phyloP scores from a whole-genome alignment of 2,113 vertebrate genomes.

The Tragelaphus scriptus region DNA sequence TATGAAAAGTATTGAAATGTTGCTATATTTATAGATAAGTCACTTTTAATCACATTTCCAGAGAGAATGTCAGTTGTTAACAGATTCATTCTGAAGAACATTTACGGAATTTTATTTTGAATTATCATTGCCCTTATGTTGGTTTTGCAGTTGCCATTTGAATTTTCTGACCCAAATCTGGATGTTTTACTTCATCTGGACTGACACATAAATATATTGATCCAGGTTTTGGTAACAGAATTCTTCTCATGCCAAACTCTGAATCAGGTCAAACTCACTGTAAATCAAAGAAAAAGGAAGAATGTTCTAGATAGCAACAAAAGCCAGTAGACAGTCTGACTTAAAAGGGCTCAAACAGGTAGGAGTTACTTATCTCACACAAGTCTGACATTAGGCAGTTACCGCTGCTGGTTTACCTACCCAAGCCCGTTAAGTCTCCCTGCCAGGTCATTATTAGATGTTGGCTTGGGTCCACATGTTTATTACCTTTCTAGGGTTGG shows the following conservation, averaged over 20 bases:
- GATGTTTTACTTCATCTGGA: neutral
- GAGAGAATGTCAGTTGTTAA: neutral
- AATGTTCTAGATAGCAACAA: neutral
- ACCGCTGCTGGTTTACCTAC: neutral
- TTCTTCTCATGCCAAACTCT: neutral
- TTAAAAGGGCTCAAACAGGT: neutral
- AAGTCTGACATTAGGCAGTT: neutral
- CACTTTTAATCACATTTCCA: neutral
- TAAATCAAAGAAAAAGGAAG: neutral
- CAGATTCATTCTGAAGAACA: neutral
- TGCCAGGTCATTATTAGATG: neutral
- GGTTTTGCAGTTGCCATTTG: neutral
- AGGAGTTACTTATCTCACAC: neutral
- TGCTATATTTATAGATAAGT: neutral
- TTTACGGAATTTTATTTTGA: neutral
- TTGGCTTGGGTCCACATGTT: no score
- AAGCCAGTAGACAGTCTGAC: neutral
- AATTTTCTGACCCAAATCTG: neutral
- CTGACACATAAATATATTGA: neutral
- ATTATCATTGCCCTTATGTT: neutral
- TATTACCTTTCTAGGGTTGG: neutral
- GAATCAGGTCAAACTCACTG: neutral
- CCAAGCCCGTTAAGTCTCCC: fast-evolving
- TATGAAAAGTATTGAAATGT: neutral
- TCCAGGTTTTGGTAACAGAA: neutral